Percentiles rank a stretch among this genome's conserved stretches.
phyloP scores from a whole-genome alignment of 2,113 vertebrate species.

The Toxotes jaculatrix region DNA sequence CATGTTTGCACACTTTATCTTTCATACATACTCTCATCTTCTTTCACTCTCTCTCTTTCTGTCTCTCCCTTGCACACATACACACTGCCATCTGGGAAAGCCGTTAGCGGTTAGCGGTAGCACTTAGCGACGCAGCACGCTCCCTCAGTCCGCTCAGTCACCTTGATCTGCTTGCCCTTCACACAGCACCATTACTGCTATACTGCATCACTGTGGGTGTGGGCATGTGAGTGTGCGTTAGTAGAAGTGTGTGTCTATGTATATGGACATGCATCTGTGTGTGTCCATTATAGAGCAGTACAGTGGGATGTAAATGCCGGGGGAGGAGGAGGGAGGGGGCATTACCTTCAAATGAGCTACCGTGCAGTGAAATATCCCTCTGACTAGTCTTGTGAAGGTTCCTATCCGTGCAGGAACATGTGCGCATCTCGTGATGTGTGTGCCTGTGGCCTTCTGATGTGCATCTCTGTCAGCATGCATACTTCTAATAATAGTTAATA shows the following conservation, averaged over 20 bases:
- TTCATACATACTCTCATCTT: conserved; percentile 60
- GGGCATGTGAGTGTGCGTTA: conserved; percentile 50
- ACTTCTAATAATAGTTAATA: conserved; percentile 18
- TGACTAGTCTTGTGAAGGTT: conserved; percentile 48
- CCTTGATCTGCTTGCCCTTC: conserved; percentile 88
- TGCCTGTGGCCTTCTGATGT: conserved; percentile 26
- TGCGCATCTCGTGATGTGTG: conserved; percentile 38
- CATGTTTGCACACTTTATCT: conserved; percentile 51
- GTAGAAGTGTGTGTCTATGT: conserved; percentile 62
- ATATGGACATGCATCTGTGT: conserved; percentile 62
- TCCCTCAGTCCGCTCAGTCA: conserved; percentile 84
- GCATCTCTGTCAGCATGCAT: conserved; percentile 1
- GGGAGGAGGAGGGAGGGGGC: conserved; percentile 67
- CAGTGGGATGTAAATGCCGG: conserved; percentile 82
- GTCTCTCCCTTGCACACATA: conserved; percentile 34
- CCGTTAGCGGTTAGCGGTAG: conserved; percentile 83
- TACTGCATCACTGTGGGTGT: conserved; percentile 75
- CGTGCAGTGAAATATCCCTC: conserved; percentile 73
- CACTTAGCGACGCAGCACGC: conserved; percentile 83
- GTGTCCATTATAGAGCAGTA: conserved; percentile 80
- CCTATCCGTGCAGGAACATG: conserved; percentile 20
- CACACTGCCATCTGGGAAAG: conserved; percentile 82
- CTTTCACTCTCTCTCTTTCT: conserved; percentile 48
- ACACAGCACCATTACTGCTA: conserved; percentile 83
- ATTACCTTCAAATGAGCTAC: conserved; percentile 84